Base-by-base conservation (phyloP, 2,888 invertebrate genomes). In the Nomada fucata region DNA sequence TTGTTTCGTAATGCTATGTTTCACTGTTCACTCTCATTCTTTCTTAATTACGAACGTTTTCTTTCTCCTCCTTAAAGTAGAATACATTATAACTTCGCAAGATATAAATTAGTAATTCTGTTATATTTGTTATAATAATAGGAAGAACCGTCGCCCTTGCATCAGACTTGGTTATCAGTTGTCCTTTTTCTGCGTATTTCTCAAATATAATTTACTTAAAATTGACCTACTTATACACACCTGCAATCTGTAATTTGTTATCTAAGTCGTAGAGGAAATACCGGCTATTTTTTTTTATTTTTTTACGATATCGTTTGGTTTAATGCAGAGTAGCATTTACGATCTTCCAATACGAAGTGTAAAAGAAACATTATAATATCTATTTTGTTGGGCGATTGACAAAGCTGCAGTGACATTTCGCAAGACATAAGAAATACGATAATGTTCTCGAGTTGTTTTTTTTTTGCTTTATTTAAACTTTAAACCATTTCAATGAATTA, bases 381-480 rank as follows among this genome's bases (percentile, higher is more conserved):
- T 13, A 26, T 83, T 79, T 80, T 86, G 83, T 81, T 86, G 84
- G 83, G 89, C 84, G 83, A 86, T 84, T 77, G 78, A 84, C 76
- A 18, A 86, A 87, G 84, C 85, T 86, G 83, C 82, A 82, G 83
- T 86, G 82, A 85, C 74, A 74, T 82, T 79, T 86, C 80, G 75
- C 78, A 85, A 88, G 83, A 90, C 84, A 85, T 88, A 89, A 89
- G 88, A 90, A 89, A 90, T 85, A 89, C 89, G 89, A 85, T 88
- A 86, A 88, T 86, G 76, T 87, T 88, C 82, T 88, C 85, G 74
- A 87, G 82, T 83, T 84, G 85, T 85, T 86, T 86, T 87, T 44
- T 82, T 89, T 89, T 90, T 89, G 82, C 87, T 92, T 91, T 92
- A 91, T 92, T 92, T 88, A 91, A 92, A 91, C 91, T 92, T 92